Base-by-base conservation (phyloP, 2,888 invertebrate species). In the Drosophila tripunctata region DNA sequence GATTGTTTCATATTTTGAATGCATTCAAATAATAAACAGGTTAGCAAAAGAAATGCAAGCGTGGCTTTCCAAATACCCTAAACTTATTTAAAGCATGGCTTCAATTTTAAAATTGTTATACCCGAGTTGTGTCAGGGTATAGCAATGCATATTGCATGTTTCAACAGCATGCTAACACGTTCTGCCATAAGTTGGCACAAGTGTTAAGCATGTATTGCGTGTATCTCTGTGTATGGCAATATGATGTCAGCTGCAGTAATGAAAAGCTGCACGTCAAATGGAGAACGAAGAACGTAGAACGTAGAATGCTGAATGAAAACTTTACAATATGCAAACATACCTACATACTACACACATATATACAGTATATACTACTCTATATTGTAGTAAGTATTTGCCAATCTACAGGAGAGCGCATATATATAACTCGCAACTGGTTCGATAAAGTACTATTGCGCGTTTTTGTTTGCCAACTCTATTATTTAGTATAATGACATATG, bases 401-500 rank as follows among this genome's bases (percentile, higher is more conserved):
- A 31, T 57, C 44, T 30, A 7, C 24, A 31, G n/a, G 15, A 24
- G 33, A 48, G 41, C 10, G n/a, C n/a, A n/a, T n/a, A n/a, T n/a
- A 5, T 45, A 17, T 30, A 51, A 21, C 44, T 36, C 36, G 36
- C 45, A 70, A 70, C 58, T 51, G 55, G 74, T 67, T 76, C 27
- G 31, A 24, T 55, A 66, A 43, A 30, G 55, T 63, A 35, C 27
- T 41, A 50, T 68, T 48, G 43, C 31, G 72, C 48, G n/a, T 56
- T 50, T 63, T 48, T 45, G 55, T 52, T 38, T 38, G 41, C 22
- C 66, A 67, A 65, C 68, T 78, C 71, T 44, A 60, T 57, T 66
- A 64, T 68, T 56, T 61, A 45, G 56, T 45, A 44, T 67, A 82
- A 72, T 72, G 79, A 69, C 79, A 75, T 71, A 31, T 85, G 82